Evolutionary conservation across 2,888 invertebrate species (phyloP), one percentile per base, ranked within the genome.

Genomic region (Oscheius sp.): DNA sequence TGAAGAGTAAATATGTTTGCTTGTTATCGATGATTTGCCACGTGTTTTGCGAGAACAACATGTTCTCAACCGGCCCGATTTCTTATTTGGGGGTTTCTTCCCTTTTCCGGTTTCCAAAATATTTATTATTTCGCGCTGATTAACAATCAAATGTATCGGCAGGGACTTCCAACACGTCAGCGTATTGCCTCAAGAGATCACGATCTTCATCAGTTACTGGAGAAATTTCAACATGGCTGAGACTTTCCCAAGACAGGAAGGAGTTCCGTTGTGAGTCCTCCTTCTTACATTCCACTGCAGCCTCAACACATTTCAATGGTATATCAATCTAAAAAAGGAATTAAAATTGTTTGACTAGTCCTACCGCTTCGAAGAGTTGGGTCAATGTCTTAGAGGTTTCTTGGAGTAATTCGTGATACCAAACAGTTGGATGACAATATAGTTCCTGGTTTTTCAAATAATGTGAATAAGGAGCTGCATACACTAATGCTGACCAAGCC

Each of bases 401-500:
- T 25, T 37, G 27, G 8, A 66, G 17, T 3, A 66, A 17, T 10
- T 66, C 66, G 39, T 66, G 66, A 17, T 55, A 53, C 55, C 45
- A 55, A 2, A 66, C 55, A 12, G 27, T 31, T 15, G 66, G 66
- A 42, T 66, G 66, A 31, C 55, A 55, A 33, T 66, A 66, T 10
- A 48, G 20, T 17, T 55, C 37, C 23, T 61, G 55, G 53, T 71
- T 67, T 48, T 63, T 68, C 23, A 63, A 39, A 25, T 68, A 71
- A 52, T 64, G 39, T 1, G 52, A 8, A 15, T 68, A 71, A 3
- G 71, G 67, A 31, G 63, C 50, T 3, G 67, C 71, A 57, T 71
- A 71, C 27, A 53, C 45, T 10, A 71, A 55, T 10, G 67, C 71
- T 6, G 71, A 58, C 10, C 27, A 50, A 3, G 45, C 27, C 69